Evolutionary conservation across 2,113 vertebrate species (phyloP), one percentile per base, ranked within the genome.

Genomic region (Telmatochromis sp.): DNA sequence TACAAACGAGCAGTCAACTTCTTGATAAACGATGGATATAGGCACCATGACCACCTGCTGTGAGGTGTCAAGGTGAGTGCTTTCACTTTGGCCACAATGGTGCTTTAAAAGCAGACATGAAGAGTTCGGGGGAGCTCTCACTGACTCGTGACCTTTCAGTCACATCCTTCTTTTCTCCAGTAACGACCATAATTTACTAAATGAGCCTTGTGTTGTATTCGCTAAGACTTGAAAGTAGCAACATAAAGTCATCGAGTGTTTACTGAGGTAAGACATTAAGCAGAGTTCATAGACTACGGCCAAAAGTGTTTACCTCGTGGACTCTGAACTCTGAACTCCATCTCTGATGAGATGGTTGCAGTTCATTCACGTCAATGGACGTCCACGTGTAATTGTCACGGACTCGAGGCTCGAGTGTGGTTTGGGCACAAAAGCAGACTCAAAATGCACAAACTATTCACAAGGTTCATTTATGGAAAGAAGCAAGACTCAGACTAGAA

Each of bases 231-330:
- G 28, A 10, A 60, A 60, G 57, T 10, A 33, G 28, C 57, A 60
- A 60, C 57, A 60, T 31, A 6, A 58, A 58, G 26, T 31, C 58
- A n/a, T 63, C 2, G 17, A 65, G 60, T n/a, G 60, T n/a, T 65
- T 65, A 1, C 60, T 12, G 60, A 35, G 31, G 31, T 65, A 35
- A 65, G 6, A 65, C 10, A 35, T 65, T 26, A 2, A 55, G 23
- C 0, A 26, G 21, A 3, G 33, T 21, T 21, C 6, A 37, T 5
- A 33, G 58, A 35, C 15, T 68, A 68, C 3, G 1, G 3, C 19
- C 1, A 21, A n/a, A 65, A 40, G 63, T 40, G 33, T 68, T 68
- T 4, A 40, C 11, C 33, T 0, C 1, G 1, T 5, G 63, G 19
- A 1, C 58, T 60, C 57, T 28, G 55, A 6, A 60, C 58, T 60